Evolutionary conservation across 2,888 invertebrate genomes (phyloP).

Genomic region (Gnatocerus cornutus): DNA sequence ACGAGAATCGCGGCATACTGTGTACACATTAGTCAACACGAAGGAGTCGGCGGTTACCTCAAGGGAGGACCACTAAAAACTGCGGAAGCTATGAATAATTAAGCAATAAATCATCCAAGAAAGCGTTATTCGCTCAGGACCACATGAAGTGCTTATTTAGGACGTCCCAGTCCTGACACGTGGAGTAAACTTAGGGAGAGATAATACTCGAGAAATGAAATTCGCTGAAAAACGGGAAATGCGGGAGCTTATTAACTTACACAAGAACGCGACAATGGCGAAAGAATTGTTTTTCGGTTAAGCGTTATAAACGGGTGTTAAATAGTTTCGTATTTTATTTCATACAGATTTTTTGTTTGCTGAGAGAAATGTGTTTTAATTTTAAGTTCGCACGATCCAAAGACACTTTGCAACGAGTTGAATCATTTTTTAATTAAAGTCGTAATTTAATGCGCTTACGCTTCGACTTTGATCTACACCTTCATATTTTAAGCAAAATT

Average conservation of each 20-base stretch:
- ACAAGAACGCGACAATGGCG: constrained; percentile 1
- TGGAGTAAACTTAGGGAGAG: constrained; percentile 18
- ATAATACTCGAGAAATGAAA: constrained; percentile 10
- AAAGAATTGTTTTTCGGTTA: background rate
- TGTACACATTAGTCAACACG: no score
- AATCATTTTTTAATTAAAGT: constrained; percentile 4
- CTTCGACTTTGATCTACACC: constrained; percentile 2
- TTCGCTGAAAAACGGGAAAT: background rate
- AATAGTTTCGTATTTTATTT: no score
- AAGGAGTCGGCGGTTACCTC: constrained; percentile 14
- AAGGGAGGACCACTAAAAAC: constrained; percentile 43
- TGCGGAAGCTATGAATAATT: constrained; percentile 52
- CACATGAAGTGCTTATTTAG: constrained; percentile 39
- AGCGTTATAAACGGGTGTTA: background rate
- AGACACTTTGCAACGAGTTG: background rate
- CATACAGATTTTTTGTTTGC: no score
- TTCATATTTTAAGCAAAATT: constrained; percentile 1
- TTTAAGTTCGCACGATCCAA: background rate
- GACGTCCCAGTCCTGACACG: constrained; percentile 11
- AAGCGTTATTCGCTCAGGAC: constrained; percentile 37
- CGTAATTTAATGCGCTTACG: background rate
- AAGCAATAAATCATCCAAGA: constrained; percentile 51
- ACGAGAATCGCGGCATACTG: constrained; percentile 6
- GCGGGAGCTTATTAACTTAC: constrained; percentile 2
- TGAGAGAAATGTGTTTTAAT: no score